Conservation (phyloP, 2,888 invertebrate genomes). For the Andrena flavipes region DNA sequence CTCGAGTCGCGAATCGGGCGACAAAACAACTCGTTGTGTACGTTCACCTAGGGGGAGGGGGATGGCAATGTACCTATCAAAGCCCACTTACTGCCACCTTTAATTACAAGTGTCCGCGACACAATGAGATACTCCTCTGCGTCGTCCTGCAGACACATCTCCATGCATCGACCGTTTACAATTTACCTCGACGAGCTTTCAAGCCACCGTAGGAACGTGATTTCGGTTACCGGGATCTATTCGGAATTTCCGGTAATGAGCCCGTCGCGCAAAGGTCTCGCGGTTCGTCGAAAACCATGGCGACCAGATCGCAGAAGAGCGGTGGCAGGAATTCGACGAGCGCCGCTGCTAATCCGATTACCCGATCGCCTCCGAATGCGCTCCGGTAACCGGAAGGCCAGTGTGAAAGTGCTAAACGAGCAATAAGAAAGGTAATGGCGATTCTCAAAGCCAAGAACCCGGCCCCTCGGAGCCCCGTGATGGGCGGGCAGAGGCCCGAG, state of each 20-base stretch:
- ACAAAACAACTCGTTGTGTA: constrained; percentile 43
- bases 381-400: constrained; percentile 30
- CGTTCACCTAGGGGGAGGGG: background rate
- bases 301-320: background rate
- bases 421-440: constrained; percentile 78
- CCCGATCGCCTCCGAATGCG: constrained; percentile 42
- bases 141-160: background rate
- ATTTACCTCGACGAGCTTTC: too few relatives aligned
- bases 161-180: too few relatives aligned
- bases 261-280: too few relatives aligned
- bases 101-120: constrained; percentile 40
- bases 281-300: too few relatives aligned
- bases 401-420: constrained; percentile 74
- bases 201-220: too few relatives aligned
- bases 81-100: constrained; percentile 38
- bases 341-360: constrained; percentile 50
- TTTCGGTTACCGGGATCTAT: too few relatives aligned
- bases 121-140: background rate
- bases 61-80: constrained; percentile 31
- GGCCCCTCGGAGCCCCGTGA: constrained; percentile 27
- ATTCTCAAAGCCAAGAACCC: constrained; percentile 50
- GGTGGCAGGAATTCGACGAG: constrained; percentile 20
- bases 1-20: constrained; percentile 30
- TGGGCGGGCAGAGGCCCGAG: constrained; percentile 28
- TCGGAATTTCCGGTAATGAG: too few relatives aligned